Evolutionary conservation across 1,140 invertebrate genomes (phyloP), one percentile per base, ranked within the genome.

Genomic region (Leucophenga varia): DNA sequence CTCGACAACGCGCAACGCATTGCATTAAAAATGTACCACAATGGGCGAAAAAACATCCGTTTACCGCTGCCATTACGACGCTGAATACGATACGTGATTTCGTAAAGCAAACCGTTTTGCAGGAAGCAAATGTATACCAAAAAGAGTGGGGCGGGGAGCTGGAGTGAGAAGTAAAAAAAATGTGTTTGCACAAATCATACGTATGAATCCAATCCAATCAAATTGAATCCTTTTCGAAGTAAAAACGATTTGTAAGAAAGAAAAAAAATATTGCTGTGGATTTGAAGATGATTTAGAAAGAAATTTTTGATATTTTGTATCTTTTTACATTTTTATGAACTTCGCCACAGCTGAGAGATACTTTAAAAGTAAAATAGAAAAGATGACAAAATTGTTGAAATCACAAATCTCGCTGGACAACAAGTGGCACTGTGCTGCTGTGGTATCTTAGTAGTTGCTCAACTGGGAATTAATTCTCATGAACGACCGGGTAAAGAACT

Each of bases 1-100:
- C n/a, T n/a, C n/a, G n/a, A n/a, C n/a, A n/a, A n/a, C n/a, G n/a
- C n/a, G 2, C 8, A 25, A 5, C 20, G 5, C 20, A 53, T 42
- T 13, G 55, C 57, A 71, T 71, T 71, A 71, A 71, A 71, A 72
- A 71, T 71, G 67, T 64, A 69, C 43, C 67, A 55, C 53, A 67
- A 71, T 64, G 67, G 63, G 53, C 55, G 45, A 52, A 48, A 47
- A 53, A 54, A 56, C 67, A 71, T 67, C 59, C 67, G 63, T 54
- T 64, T 48, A 43, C 28, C 44, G 40, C 37, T 39, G 47, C 57
- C 58, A 59, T 65, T 64, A 69, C 64, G 17, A n/a, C 16, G 12
- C 59, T 61, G 64, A 69, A 61, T 68, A 54, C 50, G 55, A 48
- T 52, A 32, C 17, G 31, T 34, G 40, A 28, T 28, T 43, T 9